A percentile compares a stretch with the other conserved stretches of the same genome.
phyloP scores from a whole-genome alignment of 2,113 vertebrate species.

The Leuciscus idus region DNA sequence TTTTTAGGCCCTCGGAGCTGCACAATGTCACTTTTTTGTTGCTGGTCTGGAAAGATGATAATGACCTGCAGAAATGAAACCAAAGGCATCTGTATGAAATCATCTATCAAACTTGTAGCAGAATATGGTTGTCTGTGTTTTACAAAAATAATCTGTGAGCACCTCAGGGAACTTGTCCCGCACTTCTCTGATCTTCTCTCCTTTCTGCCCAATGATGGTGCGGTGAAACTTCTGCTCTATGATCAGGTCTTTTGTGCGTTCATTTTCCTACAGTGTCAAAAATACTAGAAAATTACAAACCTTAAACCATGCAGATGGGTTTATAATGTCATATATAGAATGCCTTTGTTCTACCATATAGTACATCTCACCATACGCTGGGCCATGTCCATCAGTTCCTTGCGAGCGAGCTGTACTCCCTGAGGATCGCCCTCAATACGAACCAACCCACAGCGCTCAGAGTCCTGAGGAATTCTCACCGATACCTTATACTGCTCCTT shows the following conservation, averaged over 20 bases:
- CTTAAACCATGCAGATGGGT: not conserved
- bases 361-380: slow-evolving; percentile 79
- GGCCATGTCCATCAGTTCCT: slow-evolving; percentile 82
- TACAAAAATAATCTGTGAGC: not conserved
- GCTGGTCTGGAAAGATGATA: slow-evolving; percentile 83
- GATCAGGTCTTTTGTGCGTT: slow-evolving; percentile 83
- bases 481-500: slow-evolving; percentile 84
- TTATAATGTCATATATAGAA: not conserved
- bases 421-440: slow-evolving; percentile 84
- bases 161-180: slow-evolving; percentile 86
- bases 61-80: slow-evolving; percentile 73
- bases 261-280: slow-evolving; percentile 75
- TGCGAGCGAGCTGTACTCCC: slow-evolving; percentile 80
- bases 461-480: slow-evolving; percentile 79
- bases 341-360: not conserved
- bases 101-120: too few species aligned
- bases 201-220: slow-evolving; percentile 85
- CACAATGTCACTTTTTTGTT: slow-evolving; percentile 83
- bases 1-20: slow-evolving; percentile 84
- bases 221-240: slow-evolving; percentile 84
- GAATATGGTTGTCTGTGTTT: not conserved
- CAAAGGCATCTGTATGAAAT: not conserved
- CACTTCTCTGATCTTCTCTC: slow-evolving; percentile 85
- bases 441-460: slow-evolving; percentile 77
- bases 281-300: not conserved